Evolutionary conservation across 2,113 vertebrate genomes (phyloP), one percentile per base, ranked within the genome.

Genomic region (Edolisoma coerulescens): DNA sequence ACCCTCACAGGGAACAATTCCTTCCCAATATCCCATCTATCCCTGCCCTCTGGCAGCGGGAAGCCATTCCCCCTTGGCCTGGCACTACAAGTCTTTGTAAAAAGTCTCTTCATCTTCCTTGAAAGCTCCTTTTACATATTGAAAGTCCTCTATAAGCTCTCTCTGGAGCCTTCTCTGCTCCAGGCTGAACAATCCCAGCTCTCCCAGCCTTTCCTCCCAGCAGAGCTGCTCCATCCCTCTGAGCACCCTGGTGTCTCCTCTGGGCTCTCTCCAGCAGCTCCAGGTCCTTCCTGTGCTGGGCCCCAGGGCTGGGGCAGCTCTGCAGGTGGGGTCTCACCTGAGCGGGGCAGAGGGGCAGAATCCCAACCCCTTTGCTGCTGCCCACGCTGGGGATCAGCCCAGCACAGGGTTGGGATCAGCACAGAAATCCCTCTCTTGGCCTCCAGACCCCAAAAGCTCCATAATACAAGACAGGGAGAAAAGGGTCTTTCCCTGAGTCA

Each of bases 1-100:
- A 0, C 8, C 19, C 23, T 74, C 59, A 6, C 8, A 52, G 18
- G 30, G 10, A 24, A 2, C 0, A 0, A 33, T 59, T 74, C 0
- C 35, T 50, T 44, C 44, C 76, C 22, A 28, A 3, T 44, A 28
- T 57, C 44, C 52, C 33, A 74, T 15, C 28, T 3, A 26, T 1
- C 0, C 37, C 27, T 20, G 15, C 15, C 1, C 22, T 24, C 33
- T 52, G 19, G 19, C 23, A 59, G 3, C 57, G 37, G 6, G 23
- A 44, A 81, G 10, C 18, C 18, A 17, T 52, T 57, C 14, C 21
- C 33, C 4, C 3, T 30, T 57, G 3, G 5, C 15, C 44, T 65
- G 52, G 19, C 10, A 19, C 21, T 32, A 8, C 35, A 30, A 47
- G 6, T 30, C 18, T 23, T 69, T 18, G 22, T 41, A 49, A 28